Evolutionary conservation across 2,797 vertebrate genomes (phyloP).

Genomic region (Vespertilio murinus): DNA sequence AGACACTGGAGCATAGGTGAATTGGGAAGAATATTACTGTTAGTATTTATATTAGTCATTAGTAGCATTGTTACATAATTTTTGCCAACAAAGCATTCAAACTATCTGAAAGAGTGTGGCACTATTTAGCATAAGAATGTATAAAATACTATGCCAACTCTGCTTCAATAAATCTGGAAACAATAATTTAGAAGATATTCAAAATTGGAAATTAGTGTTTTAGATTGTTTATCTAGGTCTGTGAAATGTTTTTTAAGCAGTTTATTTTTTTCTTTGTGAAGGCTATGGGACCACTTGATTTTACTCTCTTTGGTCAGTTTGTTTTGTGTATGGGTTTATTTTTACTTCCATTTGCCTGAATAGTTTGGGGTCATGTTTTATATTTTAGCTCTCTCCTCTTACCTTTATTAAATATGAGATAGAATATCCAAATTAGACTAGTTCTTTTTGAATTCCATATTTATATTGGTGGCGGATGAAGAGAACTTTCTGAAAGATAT

Average conservation of each 20-base stretch:
- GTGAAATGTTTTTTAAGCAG: conserved; percentile 15
- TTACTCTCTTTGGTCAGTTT: not conserved
- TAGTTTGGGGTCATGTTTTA: not conserved
- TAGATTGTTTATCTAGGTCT: not conserved
- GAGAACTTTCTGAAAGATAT: not conserved
- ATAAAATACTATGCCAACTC: not conserved
- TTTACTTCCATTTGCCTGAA: not conserved
- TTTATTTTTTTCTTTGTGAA: not conserved
- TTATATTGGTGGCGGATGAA: not conserved
- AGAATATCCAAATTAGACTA: not conserved
- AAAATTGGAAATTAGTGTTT: not conserved
- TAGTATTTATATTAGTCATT: not conserved
- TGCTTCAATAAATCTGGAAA: not conserved
- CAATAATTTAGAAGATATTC: not conserved
- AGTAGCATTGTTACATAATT: not conserved
- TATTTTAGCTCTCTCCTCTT: conserved; percentile 8
- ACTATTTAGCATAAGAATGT: not conserved
- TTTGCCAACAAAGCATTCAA: not conserved
- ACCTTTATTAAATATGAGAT: not conserved
- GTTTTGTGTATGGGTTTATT: conserved; percentile 8
- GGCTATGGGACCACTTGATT: not conserved
- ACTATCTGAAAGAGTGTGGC: not conserved
- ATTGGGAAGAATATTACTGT: not conserved
- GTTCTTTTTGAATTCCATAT: not conserved
- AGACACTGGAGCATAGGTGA: not conserved